Percentiles rank a stretch among this genome's conserved stretches.
These are phyloP conservation scores for Ruditapes philippinarum DNA, from an alignment of 1,140 invertebrate species.

Conservation along the genomic window DNA sequence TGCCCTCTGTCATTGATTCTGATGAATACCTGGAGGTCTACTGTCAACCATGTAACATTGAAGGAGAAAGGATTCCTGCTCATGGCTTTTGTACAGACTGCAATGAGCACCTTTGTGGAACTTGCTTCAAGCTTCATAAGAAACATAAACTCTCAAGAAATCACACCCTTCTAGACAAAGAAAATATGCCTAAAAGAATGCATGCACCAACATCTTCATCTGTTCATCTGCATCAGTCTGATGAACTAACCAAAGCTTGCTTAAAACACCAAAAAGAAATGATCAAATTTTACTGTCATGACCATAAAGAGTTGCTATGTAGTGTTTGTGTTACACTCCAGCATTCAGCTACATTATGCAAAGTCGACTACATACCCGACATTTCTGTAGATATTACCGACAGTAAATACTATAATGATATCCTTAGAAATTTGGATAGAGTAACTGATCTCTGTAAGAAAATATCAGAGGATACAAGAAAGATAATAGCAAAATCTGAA, in stretches of 20 bases:
- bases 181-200: background rate
- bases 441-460: background rate
- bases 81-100: conserved; percentile 5
- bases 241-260: background rate
- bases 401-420: background rate
- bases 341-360: background rate
- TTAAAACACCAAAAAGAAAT: background rate
- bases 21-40: background rate
- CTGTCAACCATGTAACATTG: background rate
- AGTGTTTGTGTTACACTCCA: background rate
- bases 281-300: background rate
- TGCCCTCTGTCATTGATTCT: background rate
- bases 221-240: background rate
- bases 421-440: background rate
- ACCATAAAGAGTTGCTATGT: background rate
- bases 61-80: background rate
- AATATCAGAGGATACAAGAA: background rate
- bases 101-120: background rate
- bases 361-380: background rate
- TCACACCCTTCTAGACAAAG: background rate
- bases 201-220: background rate
- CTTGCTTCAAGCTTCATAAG: background rate
- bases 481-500: background rate
- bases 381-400: background rate
- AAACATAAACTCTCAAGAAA: background rate